phyloP scores from a whole-genome alignment of 2,888 invertebrate species.

The Yponomeuta evonymella region DNA sequence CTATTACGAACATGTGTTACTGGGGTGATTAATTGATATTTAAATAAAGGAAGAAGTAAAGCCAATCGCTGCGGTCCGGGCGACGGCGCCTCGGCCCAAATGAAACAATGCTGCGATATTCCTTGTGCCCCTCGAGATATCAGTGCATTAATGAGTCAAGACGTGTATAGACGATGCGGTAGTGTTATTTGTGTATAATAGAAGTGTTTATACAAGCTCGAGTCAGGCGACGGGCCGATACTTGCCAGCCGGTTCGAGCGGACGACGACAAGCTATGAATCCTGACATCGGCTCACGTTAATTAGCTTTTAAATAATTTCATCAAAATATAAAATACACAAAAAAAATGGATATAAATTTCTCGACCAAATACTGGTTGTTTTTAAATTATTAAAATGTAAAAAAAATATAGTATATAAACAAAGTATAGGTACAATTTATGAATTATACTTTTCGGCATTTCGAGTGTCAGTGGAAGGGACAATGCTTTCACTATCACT shows the following conservation, averaged over 20 bases:
- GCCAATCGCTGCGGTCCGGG: constrained; percentile 24
- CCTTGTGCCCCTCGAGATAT: constrained; percentile 71
- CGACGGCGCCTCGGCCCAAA: constrained; percentile 39
- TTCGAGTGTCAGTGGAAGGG: constrained; percentile 66
- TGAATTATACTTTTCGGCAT: constrained; percentile 75
- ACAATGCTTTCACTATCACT: constrained; percentile 46
- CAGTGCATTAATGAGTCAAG: constrained; percentile 71
- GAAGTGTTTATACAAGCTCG: constrained; percentile 68
- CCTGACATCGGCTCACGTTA: constrained; percentile 77
- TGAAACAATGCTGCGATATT: constrained; percentile 71
- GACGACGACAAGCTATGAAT: constrained; percentile 76
- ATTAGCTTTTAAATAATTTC: constrained; percentile 76
- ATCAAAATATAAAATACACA: constrained; percentile 77
- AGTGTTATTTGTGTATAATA: constrained; percentile 59
- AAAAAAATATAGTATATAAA: constrained; percentile 75
- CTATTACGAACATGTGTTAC: constrained; percentile 47
- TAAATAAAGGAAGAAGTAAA: constrained; percentile 20
- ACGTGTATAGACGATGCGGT: constrained; percentile 61
- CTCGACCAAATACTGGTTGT: constrained; percentile 76
- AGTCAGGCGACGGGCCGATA: constrained; percentile 52
- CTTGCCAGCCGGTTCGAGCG: constrained; percentile 69
- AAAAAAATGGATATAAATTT: constrained; percentile 76
- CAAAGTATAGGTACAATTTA: constrained; percentile 77
- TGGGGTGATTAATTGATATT: constrained; percentile 30
- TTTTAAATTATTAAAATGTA: constrained; percentile 77